Base-by-base conservation (phyloP, 2,888 invertebrate genomes). In the Pimpla rufipes region DNA sequence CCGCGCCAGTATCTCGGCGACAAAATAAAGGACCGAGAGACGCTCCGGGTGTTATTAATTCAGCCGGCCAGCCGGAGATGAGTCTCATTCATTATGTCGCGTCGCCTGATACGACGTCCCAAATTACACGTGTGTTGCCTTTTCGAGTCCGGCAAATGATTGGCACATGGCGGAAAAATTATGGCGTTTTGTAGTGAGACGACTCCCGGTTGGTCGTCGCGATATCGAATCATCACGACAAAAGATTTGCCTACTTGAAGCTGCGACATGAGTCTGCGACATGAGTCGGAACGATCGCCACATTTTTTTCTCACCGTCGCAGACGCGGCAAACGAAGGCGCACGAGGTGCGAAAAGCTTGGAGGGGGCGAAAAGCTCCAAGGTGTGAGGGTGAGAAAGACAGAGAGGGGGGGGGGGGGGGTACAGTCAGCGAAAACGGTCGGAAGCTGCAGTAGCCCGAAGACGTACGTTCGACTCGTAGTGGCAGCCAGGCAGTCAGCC, bases 381-480 rank as follows among this genome's bases (percentile, higher is more conserved):
- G 8, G 35, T 47, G 47, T 16, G 2, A 45, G 8, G 11, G 21
- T 10, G 50, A 62, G n/a, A 23, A 7, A 42, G 23, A 29, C 40
- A n/a, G n/a, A 50, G 71, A 42, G 11, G 1, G 57, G 7, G 62
- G 62, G 57, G 71, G 67, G 79, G 73, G 62, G 23, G 81, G 74
- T 78, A 73, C 55, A 81, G 85, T 76, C 79, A 81, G 79, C 79
- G 79, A 59, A 83, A 82, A 83, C 37, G 78, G 78, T 52, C 47
- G 59, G 79, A 77, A 85, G 83, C 79, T 75, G 67, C 55, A 35
- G 50, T 5, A 67, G 50, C 50, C 66, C 87, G 85, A 90, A 89
- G 89, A 90, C 88, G 88, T 89, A 89, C 90, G 88, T 90, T 90
- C 89, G 89, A 89, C 89, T 88, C 80, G 66, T 59, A 45, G 52